Base-by-base conservation (phyloP, 1,140 invertebrate species). In the Notospermus geniculatus region DNA sequence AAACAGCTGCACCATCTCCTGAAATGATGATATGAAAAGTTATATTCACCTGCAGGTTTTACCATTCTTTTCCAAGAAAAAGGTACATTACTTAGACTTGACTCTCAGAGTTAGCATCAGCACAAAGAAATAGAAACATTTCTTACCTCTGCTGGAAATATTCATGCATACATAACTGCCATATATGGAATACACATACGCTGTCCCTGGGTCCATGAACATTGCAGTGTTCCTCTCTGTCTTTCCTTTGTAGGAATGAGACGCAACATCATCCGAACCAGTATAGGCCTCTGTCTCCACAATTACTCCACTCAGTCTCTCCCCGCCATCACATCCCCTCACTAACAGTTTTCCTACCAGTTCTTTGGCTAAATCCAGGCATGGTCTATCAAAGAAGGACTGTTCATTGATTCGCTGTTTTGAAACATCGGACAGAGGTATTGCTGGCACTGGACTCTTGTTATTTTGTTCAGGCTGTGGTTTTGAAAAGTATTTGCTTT, bases 81-180 rank as follows among this genome's bases (percentile, higher is more conserved):
- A n/a, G n/a, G n/a, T n/a, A n/a, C n/a, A n/a, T n/a, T n/a, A n/a
- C n/a, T n/a, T n/a, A n/a, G n/a, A n/a, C n/a, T n/a, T n/a, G n/a
- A n/a, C n/a, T n/a, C n/a, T n/a, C n/a, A n/a, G n/a, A n/a, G n/a
- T n/a, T n/a, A n/a, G n/a, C n/a, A n/a, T n/a, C n/a, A n/a, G n/a
- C n/a, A n/a, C n/a, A n/a, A n/a, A n/a, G n/a, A n/a, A 36, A 7
- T 36, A 15, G 4, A 7, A 15, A 11, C n/a, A 5, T 27, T 54
- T 30, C 60, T 65, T 76, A 88, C 88, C 89, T 83, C 83, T 68
- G 71, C 88, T 87, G n/a, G 90, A 91, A 59, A 92, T 88, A 77
- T 92, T 92, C 68, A 92, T 87, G 70, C 90, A 91, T 72, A 87
- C 84, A 72, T 92, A 91, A 86, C 91, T 90, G 67, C 90, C 90